These are phyloP conservation scores for Apotomis capreana DNA, from an alignment of 2,888 invertebrate species.

Conservation along the genomic window DNA sequence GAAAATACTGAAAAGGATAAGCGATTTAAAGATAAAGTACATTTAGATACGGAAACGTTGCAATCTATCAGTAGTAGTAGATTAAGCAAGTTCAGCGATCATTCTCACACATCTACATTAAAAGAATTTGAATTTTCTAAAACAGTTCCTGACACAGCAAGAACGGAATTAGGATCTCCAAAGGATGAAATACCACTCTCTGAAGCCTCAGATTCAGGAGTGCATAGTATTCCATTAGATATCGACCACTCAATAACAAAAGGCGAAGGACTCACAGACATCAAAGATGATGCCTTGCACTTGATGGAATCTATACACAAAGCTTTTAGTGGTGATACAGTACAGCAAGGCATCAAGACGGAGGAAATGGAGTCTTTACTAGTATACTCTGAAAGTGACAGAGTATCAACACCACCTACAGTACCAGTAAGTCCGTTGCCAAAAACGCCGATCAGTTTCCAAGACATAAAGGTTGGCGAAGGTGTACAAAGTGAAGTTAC, in stretches of 20 bases:
- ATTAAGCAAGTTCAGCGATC: slow-evolving; percentile 45
- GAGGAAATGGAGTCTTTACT: slow-evolving; percentile 63
- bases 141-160: slow-evolving; percentile 36
- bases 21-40: slow-evolving; percentile 34
- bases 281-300: slow-evolving; percentile 58
- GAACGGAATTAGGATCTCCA: slow-evolving; percentile 49
- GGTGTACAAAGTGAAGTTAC: slow-evolving; percentile 73
- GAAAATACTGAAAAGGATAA: slow-evolving; percentile 71
- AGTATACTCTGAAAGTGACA: slow-evolving; percentile 57
- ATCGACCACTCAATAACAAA: slow-evolving; percentile 45
- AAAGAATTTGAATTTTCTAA: slow-evolving; percentile 49
- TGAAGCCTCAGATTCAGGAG: slow-evolving; percentile 64
- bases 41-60: slow-evolving; percentile 47
- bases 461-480: slow-evolving; percentile 71
- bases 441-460: slow-evolving; percentile 68
- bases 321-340: slow-evolving; percentile 67
- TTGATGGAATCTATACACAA: slow-evolving; percentile 71
- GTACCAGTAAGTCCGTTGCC: slow-evolving; percentile 86
- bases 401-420: slow-evolving; percentile 86
- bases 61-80: slow-evolving; percentile 52
- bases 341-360: slow-evolving; percentile 76
- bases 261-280: slow-evolving; percentile 44
- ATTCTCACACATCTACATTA: slow-evolving; percentile 49
- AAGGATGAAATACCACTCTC: slow-evolving; percentile 60
- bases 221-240: slow-evolving; percentile 63